Evolutionary conservation across 2,113 vertebrate genomes (phyloP).

Genomic region (Nematolebias whitei): DNA sequence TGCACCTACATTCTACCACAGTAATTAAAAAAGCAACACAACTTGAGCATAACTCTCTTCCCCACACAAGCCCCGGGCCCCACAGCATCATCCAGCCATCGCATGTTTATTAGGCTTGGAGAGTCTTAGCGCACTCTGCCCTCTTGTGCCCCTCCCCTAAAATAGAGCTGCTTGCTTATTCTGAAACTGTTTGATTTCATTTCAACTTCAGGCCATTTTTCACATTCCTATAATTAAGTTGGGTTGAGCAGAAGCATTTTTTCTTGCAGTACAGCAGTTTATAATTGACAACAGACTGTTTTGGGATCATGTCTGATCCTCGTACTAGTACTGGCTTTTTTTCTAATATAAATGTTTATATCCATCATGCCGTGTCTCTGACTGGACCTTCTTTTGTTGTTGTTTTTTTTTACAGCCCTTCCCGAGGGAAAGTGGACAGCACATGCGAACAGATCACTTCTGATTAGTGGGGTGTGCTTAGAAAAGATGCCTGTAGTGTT

Average conservation of each 20-base stretch:
- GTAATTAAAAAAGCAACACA: constrained; percentile 10
- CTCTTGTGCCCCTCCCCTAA: constrained; percentile 20
- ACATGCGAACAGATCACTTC: constrained; percentile 73
- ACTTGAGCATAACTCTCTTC: constrained; percentile 9
- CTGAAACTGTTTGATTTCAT: constrained; percentile 30
- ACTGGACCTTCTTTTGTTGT: constrained; percentile 19
- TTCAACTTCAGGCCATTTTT: constrained; percentile 30
- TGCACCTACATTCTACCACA: constrained; percentile 11
- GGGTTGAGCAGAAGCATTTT: constrained; percentile 5
- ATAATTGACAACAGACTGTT: not conserved
- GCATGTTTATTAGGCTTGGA: constrained; percentile 44
- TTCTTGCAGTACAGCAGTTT: constrained; percentile 7
- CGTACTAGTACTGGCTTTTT: constrained; percentile 1
- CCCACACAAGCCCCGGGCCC: constrained; percentile 28
- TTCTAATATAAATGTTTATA: constrained; percentile 38
- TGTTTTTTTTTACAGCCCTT: constrained; percentile 23
- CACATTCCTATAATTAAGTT: constrained; percentile 26
- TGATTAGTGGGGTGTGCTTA: constrained; percentile 66
- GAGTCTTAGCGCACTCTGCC: constrained; percentile 42
- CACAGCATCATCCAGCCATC: constrained; percentile 23
- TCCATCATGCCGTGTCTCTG: constrained; percentile 34
- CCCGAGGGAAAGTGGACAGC: constrained; percentile 54
- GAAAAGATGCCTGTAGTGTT: constrained; percentile 62
- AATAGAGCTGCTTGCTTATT: constrained; percentile 29
- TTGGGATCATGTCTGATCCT: not conserved